A percentile compares a stretch with the other conserved stretches of the same genome.
These are phyloP conservation scores for Leiothrix lutea DNA, from an alignment of 2,113 vertebrate species.

Conservation along the genomic window DNA sequence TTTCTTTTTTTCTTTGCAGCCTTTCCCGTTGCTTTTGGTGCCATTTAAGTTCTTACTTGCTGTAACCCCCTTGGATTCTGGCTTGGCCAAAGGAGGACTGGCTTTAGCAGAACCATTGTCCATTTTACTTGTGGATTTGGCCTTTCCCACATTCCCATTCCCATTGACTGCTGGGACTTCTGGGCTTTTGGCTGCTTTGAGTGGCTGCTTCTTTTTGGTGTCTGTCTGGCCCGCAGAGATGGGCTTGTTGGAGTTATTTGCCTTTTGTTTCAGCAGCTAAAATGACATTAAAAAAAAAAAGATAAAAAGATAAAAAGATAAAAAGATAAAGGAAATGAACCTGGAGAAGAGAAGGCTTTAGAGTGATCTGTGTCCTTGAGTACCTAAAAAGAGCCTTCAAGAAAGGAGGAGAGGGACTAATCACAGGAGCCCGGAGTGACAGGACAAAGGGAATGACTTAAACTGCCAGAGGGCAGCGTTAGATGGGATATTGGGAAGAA, in stretches of 20 bases:
- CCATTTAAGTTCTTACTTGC: not conserved
- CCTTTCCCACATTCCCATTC: not conserved
- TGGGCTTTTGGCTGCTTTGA: not conserved
- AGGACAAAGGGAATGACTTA: not conserved
- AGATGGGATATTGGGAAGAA: not conserved
- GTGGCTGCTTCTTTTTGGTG: not conserved
- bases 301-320: too few species aligned
- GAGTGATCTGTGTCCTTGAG: not conserved
- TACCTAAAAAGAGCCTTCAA: not conserved
- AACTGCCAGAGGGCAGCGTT: fast-evolving
- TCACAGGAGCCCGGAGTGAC: not conserved
- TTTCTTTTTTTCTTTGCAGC: slow-evolving; percentile 47
- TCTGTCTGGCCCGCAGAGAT: not conserved
- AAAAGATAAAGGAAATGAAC: not conserved
- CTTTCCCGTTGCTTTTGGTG: not conserved
- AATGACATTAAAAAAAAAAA: not conserved
- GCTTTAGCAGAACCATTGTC: not conserved
- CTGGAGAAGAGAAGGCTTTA: not conserved
- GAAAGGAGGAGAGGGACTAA: not conserved
- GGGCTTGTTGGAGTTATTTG: not conserved
- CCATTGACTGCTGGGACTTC: not conserved
- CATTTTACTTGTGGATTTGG: not conserved
- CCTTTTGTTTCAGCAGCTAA: slow-evolving; percentile 69
- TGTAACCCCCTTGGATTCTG: not conserved
- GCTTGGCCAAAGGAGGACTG: not conserved